phyloP scores from a whole-genome alignment of 2,113 vertebrate genomes.

The Parus major region DNA sequence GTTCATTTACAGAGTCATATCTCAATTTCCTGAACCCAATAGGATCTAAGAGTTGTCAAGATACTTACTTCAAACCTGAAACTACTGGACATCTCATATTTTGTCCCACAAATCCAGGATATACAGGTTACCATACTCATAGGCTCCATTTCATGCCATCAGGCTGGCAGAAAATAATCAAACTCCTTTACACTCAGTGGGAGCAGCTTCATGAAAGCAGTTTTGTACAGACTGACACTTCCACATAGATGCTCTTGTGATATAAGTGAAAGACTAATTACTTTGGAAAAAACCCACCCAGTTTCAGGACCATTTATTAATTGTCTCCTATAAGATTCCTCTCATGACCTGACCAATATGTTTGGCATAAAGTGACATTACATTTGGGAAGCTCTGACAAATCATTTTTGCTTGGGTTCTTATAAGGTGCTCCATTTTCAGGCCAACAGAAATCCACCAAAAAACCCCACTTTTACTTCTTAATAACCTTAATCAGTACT shows the following conservation, averaged over 20 bases:
- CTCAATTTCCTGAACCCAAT: not conserved
- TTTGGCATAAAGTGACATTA: not conserved
- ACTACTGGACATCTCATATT: rapidly evolving
- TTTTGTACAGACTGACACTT: not conserved
- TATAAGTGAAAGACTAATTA: not conserved
- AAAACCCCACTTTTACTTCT: not conserved
- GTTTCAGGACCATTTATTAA: not conserved
- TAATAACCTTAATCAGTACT: not conserved
- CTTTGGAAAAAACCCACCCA: not conserved
- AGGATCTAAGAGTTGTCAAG: not conserved
- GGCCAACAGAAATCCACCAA: not conserved
- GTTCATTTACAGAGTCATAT: not conserved
- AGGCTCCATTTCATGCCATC: not conserved
- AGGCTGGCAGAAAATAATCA: not conserved
- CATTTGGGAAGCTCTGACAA: not conserved
- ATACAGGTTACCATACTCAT: not conserved
- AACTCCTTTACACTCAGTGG: not conserved
- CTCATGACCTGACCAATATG: not conserved
- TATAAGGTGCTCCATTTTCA: not conserved
- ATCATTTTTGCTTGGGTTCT: not conserved
- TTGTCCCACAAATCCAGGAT: not conserved
- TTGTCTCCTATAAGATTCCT: not conserved
- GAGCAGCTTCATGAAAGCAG: not conserved
- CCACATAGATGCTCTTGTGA: not conserved
- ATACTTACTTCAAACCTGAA: not conserved